Evolutionary conservation across 1,140 invertebrate species (phyloP).

Genomic region (Microplitis mediator): DNA sequence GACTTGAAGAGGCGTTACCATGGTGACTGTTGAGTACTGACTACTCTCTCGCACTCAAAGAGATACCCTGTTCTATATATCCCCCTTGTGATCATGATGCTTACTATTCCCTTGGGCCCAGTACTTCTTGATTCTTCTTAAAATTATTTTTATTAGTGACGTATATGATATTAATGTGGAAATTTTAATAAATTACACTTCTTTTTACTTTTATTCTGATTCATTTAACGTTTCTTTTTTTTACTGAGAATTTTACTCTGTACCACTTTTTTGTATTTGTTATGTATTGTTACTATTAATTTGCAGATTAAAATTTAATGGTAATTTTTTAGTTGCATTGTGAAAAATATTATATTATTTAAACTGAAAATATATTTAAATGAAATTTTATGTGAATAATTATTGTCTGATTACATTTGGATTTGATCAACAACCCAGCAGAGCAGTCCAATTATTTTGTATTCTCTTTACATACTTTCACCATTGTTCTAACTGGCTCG

Average conservation of each 20-base stretch:
- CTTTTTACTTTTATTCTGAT: background rate
- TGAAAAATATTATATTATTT: background rate
- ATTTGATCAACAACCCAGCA: background rate
- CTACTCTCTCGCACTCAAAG: background rate
- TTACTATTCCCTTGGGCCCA: background rate
- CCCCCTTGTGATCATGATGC: background rate
- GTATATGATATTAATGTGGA: background rate
- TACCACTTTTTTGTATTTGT: too few relatives aligned
- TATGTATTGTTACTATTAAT: too few relatives aligned
- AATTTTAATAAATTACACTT: background rate
- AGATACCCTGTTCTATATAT: background rate
- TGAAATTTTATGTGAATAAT: background rate
- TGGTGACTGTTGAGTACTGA: slow-evolving; percentile 39
- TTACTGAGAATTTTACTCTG: too few relatives aligned
- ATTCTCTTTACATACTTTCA: background rate
- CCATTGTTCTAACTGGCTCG: background rate
- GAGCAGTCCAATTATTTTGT: background rate
- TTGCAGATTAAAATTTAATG: too few relatives aligned
- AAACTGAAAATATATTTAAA: background rate
- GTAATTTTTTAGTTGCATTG: too few relatives aligned
- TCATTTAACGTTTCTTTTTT: background rate
- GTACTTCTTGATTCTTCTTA: background rate
- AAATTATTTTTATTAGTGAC: background rate
- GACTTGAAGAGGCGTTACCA: slow-evolving; percentile 42
- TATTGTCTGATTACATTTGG: background rate